These are phyloP conservation scores for Laothoe populi DNA, from an alignment of 2,888 invertebrate genomes.

Conservation along the genomic window DNA sequence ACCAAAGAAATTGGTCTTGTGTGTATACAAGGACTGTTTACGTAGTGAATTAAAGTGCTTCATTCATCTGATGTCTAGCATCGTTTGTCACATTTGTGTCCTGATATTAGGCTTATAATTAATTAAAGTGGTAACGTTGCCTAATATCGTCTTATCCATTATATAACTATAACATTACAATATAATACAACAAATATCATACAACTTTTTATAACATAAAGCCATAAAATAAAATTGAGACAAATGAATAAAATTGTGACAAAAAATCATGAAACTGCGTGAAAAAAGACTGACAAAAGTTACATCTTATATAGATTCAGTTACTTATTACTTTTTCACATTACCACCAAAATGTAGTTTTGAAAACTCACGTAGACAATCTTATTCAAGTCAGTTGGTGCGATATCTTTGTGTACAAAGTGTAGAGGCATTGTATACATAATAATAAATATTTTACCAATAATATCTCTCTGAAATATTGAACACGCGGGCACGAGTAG, in stretches of 20 bases:
- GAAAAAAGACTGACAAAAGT: neutral
- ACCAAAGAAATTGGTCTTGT: neutral
- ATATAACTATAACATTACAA: neutral
- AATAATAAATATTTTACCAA: neutral
- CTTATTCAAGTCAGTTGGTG: neutral
- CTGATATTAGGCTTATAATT: conserved; percentile 22
- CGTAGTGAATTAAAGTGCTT: conserved; percentile 23
- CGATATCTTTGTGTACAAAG: neutral
- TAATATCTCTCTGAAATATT: neutral
- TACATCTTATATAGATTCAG: neutral
- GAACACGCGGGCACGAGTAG: conserved; percentile 27
- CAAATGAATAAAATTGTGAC: neutral
- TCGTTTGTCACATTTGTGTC: conserved; percentile 28
- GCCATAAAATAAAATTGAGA: neutral
- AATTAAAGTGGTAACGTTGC: conserved; percentile 31
- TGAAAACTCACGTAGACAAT: neutral
- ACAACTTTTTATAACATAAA: neutral
- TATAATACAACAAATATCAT: neutral
- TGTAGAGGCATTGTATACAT: neutral
- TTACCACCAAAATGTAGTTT: neutral
- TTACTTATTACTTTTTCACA: neutral
- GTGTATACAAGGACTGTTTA: conserved; percentile 6
- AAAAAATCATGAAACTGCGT: neutral
- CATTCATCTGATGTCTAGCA: conserved; percentile 24
- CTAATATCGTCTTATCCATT: neutral